Evolutionary conservation across 2,113 vertebrate genomes (phyloP).

Genomic region (Procapra przewalskii): DNA sequence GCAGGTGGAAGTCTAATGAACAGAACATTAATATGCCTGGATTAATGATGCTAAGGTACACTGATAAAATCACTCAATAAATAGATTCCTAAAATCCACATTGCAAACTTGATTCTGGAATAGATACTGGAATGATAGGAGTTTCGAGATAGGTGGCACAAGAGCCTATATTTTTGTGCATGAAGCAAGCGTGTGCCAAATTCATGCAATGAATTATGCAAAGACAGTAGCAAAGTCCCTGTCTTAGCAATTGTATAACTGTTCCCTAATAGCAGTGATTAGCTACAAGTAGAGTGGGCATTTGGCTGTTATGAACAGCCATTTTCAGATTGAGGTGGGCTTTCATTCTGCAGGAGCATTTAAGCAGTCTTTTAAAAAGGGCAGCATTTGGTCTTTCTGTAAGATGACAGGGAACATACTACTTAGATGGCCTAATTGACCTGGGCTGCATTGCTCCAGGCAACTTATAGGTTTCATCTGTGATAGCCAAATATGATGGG

Average conservation of each 20-base stretch:
- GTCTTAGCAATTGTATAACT: conserved; percentile 23
- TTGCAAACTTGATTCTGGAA: conserved; percentile 31
- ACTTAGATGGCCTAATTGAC: conserved; percentile 1
- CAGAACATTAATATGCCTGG: not conserved
- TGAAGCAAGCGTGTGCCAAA: not conserved
- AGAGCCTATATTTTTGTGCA: not conserved
- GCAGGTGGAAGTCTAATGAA: conserved; percentile 35
- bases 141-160: not conserved
- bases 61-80: conserved; percentile 32
- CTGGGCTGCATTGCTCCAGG: not conserved
- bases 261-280: conserved; percentile 2
- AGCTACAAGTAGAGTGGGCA: not conserved
- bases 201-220: not conserved
- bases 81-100: conserved; percentile 16
- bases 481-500: not conserved
- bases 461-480: not conserved
- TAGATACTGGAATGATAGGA: not conserved
- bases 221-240: not conserved
- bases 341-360: conserved; percentile 11
- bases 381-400: not conserved
- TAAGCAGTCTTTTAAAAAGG: not conserved
- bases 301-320: conserved; percentile 10
- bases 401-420: conserved; percentile 25
- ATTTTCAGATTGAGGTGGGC: conserved; percentile 46
- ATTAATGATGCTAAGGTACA: conserved; percentile 15